These are phyloP conservation scores for Microchrysa polita DNA, from an alignment of 2,888 invertebrate genomes.

Conservation along the genomic window DNA sequence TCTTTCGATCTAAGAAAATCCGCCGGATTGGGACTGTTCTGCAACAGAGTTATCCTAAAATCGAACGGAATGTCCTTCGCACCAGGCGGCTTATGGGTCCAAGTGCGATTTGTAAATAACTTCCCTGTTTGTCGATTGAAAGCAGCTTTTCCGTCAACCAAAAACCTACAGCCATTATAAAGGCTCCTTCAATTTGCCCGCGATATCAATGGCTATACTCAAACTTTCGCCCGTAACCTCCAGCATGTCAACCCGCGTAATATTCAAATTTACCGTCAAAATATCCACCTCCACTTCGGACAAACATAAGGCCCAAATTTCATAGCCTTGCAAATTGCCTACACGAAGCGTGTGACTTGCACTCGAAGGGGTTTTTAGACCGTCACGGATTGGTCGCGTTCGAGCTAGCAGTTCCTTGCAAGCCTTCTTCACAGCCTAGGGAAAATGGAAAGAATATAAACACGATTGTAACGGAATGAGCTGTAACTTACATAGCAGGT, in stretches of 20 bases:
- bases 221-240: slow-evolving; percentile 75
- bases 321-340: slow-evolving; percentile 69
- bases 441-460: slow-evolving; percentile 12
- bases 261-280: slow-evolving; percentile 72
- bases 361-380: slow-evolving; percentile 66
- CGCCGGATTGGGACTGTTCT: slow-evolving; percentile 71
- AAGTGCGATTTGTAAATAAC: slow-evolving; percentile 79
- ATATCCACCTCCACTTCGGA: slow-evolving; percentile 80
- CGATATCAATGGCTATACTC: slow-evolving; percentile 74
- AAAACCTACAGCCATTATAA: slow-evolving; percentile 80
- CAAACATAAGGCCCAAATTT: slow-evolving; percentile 72
- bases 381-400: slow-evolving; percentile 69
- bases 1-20: slow-evolving; percentile 81
- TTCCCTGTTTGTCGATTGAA: slow-evolving; percentile 73
- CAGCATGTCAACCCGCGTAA: slow-evolving; percentile 70
- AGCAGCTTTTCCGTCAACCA: slow-evolving; percentile 78
- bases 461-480: not conserved
- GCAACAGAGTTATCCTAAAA: slow-evolving; percentile 75
- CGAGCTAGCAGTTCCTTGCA: slow-evolving; percentile 72
- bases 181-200: slow-evolving; percentile 81
- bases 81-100: slow-evolving; percentile 83
- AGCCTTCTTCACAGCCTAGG: slow-evolving; percentile 69
- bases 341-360: slow-evolving; percentile 69
- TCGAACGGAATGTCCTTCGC: slow-evolving; percentile 82
- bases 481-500: slow-evolving; percentile 66